Conservation (phyloP, 2,797 vertebrate species). For the Botia kubotai region DNA sequence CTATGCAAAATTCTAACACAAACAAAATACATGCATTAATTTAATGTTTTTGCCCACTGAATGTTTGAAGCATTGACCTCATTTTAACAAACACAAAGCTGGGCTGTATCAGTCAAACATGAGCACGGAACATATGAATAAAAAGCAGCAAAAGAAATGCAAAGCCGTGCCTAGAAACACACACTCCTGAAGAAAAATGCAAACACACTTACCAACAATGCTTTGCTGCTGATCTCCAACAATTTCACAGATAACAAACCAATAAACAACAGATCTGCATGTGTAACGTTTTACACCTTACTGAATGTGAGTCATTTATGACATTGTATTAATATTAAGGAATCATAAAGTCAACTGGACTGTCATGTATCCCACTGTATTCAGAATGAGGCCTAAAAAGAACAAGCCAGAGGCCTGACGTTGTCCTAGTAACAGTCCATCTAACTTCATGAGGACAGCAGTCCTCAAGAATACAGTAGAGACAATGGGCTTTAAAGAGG, state of each 20-base stretch:
- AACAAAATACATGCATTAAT: not conserved
- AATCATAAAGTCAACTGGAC: conserved; percentile 35
- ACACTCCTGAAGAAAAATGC: not conserved
- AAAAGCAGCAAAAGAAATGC: no score
- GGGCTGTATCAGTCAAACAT: no score
- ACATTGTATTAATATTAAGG: conserved; percentile 8
- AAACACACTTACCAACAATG: not conserved
- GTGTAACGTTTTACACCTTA: conserved; percentile 34
- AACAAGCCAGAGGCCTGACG: not conserved
- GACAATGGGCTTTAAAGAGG: conserved; percentile 11
- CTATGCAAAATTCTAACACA: not conserved
- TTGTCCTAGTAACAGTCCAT: not conserved
- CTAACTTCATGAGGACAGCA: not conserved
- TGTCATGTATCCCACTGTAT: conserved; percentile 10
- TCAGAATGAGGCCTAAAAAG: not conserved
- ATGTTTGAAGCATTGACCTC: not conserved
- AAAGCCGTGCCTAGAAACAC: no score
- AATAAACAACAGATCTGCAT: conserved; percentile 1
- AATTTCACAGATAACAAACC: not conserved
- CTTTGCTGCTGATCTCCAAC: not conserved
- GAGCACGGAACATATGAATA: no score
- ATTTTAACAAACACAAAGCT: no score
- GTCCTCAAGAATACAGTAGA: conserved; percentile 5
- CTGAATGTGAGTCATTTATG: conserved; percentile 46
- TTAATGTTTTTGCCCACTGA: not conserved